Base-by-base conservation (phyloP, 2,797 vertebrate genomes). In the Peromyscus eremicus region DNA sequence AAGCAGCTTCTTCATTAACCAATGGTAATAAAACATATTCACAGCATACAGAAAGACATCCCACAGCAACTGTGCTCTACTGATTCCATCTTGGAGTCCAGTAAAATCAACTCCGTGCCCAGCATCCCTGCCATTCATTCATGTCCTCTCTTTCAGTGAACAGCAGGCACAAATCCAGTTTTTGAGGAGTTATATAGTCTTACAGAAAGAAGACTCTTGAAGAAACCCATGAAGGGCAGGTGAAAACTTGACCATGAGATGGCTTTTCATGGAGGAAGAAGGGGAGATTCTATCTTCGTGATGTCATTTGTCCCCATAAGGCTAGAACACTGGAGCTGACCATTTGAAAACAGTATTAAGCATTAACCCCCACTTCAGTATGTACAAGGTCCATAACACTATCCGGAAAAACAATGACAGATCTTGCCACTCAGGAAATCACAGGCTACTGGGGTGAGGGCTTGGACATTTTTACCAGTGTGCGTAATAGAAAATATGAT, bases 131-230 rank as follows among this genome's bases (percentile, higher is more conserved):
- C 11, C 80, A 81, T 87, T 91, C 64, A 37, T 76, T 75, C n/a
- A 27, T 60, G 17, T 32, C 57, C 92, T 88, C n/a, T 77, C 62
- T 88, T 92, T 34, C 79, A 62, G 62, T 14, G 21, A 29, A 68
- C n/a, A 81, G 37, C 82, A 93, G 37, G 29, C 11, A 71, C 19
- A 83, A 32, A 66, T 75, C 1, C 70, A 93, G 7, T 43, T 77
- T 91, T 82, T 85, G 55, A 91, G 81, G 94, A 80, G 40, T 40
- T 82, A 81, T 73, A 32, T 0, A 57, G 27, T 93, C 93, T 92
- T 92, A 25, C 2, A 25, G 14, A 82, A 94, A 86, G 52, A 91
- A 27, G 34, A 25, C 12, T 82, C 49, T 75, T 85, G 12, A 49
- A 92, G n/a, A 34, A 90, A 94, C 82, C 14, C 23, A 57, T 70